Base-by-base conservation (phyloP, 2,797 vertebrate genomes). In the Dendrocincla fuliginosa region DNA sequence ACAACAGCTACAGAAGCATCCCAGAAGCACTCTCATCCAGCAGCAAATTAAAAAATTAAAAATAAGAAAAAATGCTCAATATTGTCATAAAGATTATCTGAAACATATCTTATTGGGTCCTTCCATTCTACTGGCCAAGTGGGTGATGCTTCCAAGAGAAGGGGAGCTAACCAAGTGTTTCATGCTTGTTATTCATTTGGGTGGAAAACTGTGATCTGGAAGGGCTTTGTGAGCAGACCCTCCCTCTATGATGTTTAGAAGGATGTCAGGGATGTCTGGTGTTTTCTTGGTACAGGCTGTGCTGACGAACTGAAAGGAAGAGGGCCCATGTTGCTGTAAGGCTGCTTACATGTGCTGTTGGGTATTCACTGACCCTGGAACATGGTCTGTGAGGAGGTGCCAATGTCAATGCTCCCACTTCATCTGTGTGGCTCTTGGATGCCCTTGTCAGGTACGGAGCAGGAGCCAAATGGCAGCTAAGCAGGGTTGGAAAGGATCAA, bases 1-100 rank as follows among this genome's bases (percentile, higher is more conserved):
- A 74, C 70, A 93, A 78, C 78, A 84, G 27, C 77, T 82, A 33
- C 71, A 82, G 90, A 89, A 88, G n/a, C 70, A 73, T 57, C 71
- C 33, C 78, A 91, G 75, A 69, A 87, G 33, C n/a, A 82, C 77
- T 30, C 37, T 80, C n/a, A 88, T 56, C 28, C 69, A 87, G 63
- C 25, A 79, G 14, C 22, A 91, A 89, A 86, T 11, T 15, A 7
- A 10, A 10, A 59, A 5, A 4, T 10, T 8, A 57, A 49, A 42
- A 5, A 4, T 9, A 10, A 57, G 47, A 35, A 22, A 0, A 70
- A 90, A 46, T 28, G 9, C 22, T 82, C 47, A 13, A 5, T 59
- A 28, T 55, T 95, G 64, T 70, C 44, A 42, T 27, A 71, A 20
- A 59, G 63, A 59, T 81, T 13, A 81, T 49, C 56, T 30, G 35